Conservation (phyloP, 30 jellyfish, hydroid and myxozoan species). For the Turritopsis rubra region DNA sequence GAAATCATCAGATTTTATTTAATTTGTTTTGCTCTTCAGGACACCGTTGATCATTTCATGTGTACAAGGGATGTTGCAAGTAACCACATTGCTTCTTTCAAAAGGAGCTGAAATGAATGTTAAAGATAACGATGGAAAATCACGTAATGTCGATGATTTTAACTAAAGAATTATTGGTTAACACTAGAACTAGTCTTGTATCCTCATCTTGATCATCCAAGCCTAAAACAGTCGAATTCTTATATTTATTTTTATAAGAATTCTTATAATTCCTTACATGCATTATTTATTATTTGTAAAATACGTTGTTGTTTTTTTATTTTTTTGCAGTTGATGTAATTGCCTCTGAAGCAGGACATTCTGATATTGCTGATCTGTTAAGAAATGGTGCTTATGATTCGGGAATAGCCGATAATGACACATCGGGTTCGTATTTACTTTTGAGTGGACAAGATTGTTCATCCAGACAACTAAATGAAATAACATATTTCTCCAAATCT, state of each 20-base stretch:
- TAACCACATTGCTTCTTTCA: constrained; percentile 20
- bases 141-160: too few relatives aligned
- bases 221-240: too few relatives aligned
- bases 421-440: neutral
- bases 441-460: too few relatives aligned
- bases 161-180: too few relatives aligned
- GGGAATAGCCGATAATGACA: neutral
- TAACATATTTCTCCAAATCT: neutral
- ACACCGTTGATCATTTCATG: constrained; percentile 17
- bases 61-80: constrained; percentile 24
- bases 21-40: neutral
- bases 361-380: constrained; percentile 13
- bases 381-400: neutral
- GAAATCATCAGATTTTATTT: neutral
- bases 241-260: too few relatives aligned
- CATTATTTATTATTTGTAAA: too few relatives aligned
- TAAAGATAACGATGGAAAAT: neutral
- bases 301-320: too few relatives aligned
- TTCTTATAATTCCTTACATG: too few relatives aligned
- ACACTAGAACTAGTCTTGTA: too few relatives aligned
- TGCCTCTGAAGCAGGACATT: constrained; percentile 20
- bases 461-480: too few relatives aligned
- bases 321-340: constrained; percentile 4
- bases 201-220: too few relatives aligned
- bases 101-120: constrained; percentile 17